Conservation (phyloP, 1,140 invertebrate genomes). For the Frieseomelitta varia region DNA sequence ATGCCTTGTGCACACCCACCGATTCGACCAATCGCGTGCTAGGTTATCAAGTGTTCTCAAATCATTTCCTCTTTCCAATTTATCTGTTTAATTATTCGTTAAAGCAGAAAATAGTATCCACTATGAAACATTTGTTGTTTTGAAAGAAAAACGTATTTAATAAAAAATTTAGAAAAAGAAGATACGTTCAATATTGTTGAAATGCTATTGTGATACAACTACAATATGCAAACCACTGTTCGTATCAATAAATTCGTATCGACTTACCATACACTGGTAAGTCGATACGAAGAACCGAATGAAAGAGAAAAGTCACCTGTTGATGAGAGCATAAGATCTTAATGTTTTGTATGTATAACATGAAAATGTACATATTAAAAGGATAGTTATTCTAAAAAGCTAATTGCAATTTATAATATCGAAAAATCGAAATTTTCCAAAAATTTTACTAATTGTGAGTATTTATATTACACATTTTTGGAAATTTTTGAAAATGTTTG, state of each 20-base stretch:
- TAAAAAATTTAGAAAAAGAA: background rate
- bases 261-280: background rate
- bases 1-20: conserved; percentile 58
- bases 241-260: conserved; percentile 32
- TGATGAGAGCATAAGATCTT: background rate
- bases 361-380: background rate
- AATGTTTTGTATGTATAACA: background rate
- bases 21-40: conserved; percentile 53
- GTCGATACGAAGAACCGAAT: background rate
- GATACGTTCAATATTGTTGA: background rate
- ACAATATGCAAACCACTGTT: background rate
- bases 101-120: background rate
- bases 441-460: background rate
- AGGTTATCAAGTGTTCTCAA: conserved; percentile 34
- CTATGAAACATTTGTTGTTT: background rate
- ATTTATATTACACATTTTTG: no score
- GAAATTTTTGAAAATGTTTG: background rate
- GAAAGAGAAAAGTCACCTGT: conserved; percentile 49
- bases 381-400: background rate
- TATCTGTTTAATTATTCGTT: background rate
- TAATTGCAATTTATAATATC: background rate
- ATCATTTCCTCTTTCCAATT: background rate
- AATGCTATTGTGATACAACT: background rate
- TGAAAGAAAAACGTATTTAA: background rate
- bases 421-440: background rate